Base-by-base conservation (phyloP, 2,797 vertebrate species). In the Carcharodon carcharias region DNA sequence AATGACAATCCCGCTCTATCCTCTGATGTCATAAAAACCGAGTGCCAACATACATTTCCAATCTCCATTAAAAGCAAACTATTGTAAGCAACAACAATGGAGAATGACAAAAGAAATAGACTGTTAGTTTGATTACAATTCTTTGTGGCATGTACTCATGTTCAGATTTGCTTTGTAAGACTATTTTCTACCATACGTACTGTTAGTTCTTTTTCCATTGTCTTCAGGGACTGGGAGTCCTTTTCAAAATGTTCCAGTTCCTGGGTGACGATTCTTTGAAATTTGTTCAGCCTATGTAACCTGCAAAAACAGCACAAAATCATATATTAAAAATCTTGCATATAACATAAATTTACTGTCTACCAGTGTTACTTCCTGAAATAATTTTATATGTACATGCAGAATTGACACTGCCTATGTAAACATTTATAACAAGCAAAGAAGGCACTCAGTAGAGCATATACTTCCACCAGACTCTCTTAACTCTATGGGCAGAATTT, bases 161-260 rank as follows among this genome's bases (percentile, higher is more conserved):
- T n/a, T 14, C 35, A 11, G 14, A 91, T 91, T 91, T 35, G 56
- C 31, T 61, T n/a, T 63, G 35, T 5, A 91, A 61, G 88, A 61
- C 58, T 96, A 71, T 80, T 5, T 8, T 96, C 82, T 96, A 61
- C 97, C 97, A 96, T 50, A 97, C 98, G 96, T 98, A 99, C 99
- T 96, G 35, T 97, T 97, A 99, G 97, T 96, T 99, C 98, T 97
- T 98, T 98, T 96, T 99, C 99, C 98, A 99, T 98, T 97, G 96
- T 98, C 97, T 97, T 98, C 96, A 99, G 97, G 87, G 97, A 96
- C 80, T 97, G 97, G 96, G 98, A 98, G 96, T 98, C 98, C 97
- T 98, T 98, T 97, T 99, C 99, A 98, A 99, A 97, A 56, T 97
- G 98, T 96, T 98, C 97, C 82, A 99, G 98, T 96, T 99, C 98